A percentile compares a stretch with the other conserved stretches of the same genome.
phyloP scores from a whole-genome alignment of 2,113 vertebrate species.

The Empidonax traillii region DNA sequence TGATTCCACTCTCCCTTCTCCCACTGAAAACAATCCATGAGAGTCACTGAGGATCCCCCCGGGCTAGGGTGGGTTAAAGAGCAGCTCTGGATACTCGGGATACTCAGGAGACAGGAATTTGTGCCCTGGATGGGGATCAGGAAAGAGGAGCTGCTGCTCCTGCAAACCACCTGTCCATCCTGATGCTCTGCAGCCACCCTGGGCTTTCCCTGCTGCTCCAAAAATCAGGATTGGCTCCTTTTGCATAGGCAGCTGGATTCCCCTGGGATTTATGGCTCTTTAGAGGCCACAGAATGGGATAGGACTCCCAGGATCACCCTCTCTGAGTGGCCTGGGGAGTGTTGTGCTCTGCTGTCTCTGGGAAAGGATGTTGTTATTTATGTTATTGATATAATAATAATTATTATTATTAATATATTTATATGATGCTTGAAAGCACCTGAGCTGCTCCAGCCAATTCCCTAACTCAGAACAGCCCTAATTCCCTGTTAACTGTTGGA shows the following conservation, averaged over 20 bases:
- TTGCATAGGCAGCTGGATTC: rapidly evolving
- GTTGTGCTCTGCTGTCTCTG: too few species aligned
- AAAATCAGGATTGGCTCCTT: not conserved
- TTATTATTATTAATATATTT: not conserved
- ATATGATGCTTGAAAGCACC: not conserved
- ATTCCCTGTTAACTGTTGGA: not conserved
- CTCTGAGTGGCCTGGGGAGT: rapidly evolving
- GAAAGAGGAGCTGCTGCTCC: not conserved
- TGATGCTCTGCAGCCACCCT: not conserved
- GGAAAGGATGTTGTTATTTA: not conserved
- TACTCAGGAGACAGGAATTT: rapidly evolving
- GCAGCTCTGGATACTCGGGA: not conserved
- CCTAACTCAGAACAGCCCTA: not conserved
- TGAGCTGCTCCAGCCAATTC: not conserved
- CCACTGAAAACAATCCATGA: not conserved
- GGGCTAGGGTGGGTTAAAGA: not conserved
- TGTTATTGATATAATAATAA: too few species aligned
- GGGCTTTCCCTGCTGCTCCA: not conserved
- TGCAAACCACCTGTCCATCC: not conserved
- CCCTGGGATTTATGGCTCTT: not conserved
- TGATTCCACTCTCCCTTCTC: not conserved
- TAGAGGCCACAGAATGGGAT: rapidly evolving
- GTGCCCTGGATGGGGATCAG: not conserved
- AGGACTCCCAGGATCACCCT: rapidly evolving
- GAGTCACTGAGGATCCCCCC: not conserved